Base-by-base conservation (phyloP, 2,888 invertebrate genomes). In the Horisme vitalbata region DNA sequence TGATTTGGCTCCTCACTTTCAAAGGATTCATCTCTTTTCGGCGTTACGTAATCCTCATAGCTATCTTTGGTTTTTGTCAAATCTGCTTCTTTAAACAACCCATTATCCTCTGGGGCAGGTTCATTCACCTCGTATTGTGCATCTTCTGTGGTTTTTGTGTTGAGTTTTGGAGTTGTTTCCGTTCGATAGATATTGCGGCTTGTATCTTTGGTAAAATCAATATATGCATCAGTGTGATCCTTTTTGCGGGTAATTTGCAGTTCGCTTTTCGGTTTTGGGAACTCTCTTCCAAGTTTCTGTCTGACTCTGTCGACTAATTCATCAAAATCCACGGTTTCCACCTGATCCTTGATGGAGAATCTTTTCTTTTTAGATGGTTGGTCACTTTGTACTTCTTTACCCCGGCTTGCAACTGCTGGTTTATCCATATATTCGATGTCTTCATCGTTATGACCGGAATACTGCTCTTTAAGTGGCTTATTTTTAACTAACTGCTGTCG, bases 1-100 rank as follows among this genome's bases (percentile, higher is more conserved):
- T n/a, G n/a, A n/a, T n/a, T n/a, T n/a, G n/a, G n/a, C n/a, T n/a
- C n/a, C n/a, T 28, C 59, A 8, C 58, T 69, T 0, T 54, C 63
- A 34, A 58, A 73, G 6, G 63, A 47, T 0, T 67, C 27, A 2
- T 71, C 74, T 51, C 63, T 74, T 3, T 63, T 49, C 2, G 81
- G 81, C 0, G 46, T 62, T 0, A 63, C 59, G n/a, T 83, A 82
- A 23, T 83, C 80, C 65, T 80, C 79, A 30, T 83, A 82, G 21
- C 77, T 79, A 20, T 81, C 79, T 0, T 75, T 67, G 7, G 50
- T 48, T 23, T 60, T 57, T 2, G 45, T 35, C 23, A 60, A 43
- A 20, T 64, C 55, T 1, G 65, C 34, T 45, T 61, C 60, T 27
- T 67, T 45, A n/a, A 61, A 64, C 0, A 61, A 18, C 9, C 47